Base-by-base conservation (phyloP, 2,797 vertebrate species). In the Squalus acanthias region DNA sequence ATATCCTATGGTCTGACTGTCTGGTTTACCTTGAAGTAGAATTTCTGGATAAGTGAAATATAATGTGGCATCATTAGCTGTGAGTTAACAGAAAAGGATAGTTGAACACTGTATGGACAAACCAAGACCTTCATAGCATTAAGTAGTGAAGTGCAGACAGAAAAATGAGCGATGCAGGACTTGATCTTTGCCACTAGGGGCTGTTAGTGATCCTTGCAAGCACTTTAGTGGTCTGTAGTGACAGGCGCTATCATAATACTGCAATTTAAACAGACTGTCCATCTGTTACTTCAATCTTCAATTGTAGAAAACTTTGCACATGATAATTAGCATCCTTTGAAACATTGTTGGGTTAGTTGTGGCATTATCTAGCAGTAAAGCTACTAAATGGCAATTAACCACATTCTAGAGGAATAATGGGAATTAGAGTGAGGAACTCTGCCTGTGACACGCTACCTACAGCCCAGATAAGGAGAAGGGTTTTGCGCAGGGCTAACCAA, bases 171-270 rank as follows among this genome's bases (percentile, higher is more conserved):
- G 24, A 57, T 95, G 70, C 26, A 76, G 33, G 0, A 46, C 39
- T 53, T 76, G 22, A 29, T 57, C 17, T 95, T 53, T 95, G 69
- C 93, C 93, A 95, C 67, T 95, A 95, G 93, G 93, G 65, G 93
- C 93, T 74, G 69, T 24, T n/a, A 74, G 24, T 74, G 67, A 95
- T 57, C 94, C n/a, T 74, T 74, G 33, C 9, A 76, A 76, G 22
- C 17, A 13, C 10, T 57, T 17, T 1, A 20, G 2, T 95, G 92
- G 65, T 50, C 67, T 70, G 13, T 65, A 46, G 50, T 22, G 12
- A 33, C 57, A 63, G 12, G 33, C 1, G 12, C 33, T 29, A 39
- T 17, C 76, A 26, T 0, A 69, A 17, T 26, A 53, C 46, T 24
- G 24, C 20, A 53, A 89, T 89, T 60, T 89, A 89, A 13, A 70